Evolutionary conservation across 2,888 invertebrate species (phyloP), one percentile per base, ranked within the genome.

Genomic region (Ernsta delagoae): DNA sequence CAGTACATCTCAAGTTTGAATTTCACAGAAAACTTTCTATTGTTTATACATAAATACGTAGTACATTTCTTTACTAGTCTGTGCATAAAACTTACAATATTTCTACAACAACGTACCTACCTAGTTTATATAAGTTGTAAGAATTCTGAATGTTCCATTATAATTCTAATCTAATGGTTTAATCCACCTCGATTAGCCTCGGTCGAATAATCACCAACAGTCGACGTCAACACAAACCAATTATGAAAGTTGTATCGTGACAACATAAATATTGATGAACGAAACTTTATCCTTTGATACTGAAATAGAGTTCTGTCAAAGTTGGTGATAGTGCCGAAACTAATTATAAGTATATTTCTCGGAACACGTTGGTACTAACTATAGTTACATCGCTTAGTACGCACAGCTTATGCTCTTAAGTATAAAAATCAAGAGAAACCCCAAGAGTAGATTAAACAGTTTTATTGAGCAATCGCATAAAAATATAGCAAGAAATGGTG

Each of bases 181-280:
- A n/a, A 45, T 45, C 45, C 45, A 45, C n/a, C 12, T 45, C 45
- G n/a, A 45, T 45, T 45, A 45, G 45, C 45, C n/a, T 45, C 45
- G n/a, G n/a, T n/a, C 12, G 45, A 45, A n/a, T 45, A 45, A 45
- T 45, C 45, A 45, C 8, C 2, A 39, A 39, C 45, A 45, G 45
- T 45, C n/a, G 45, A 8, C n/a, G 45, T 24, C 53, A 53, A 53
- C 16, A 24, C 16, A 53, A 53, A 16, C 53, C 53, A 53, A 53
- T 53, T 53, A 53, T 16, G 24, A 31, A 53, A 53, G 53, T 53
- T 53, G 53, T 53, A 53, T 9, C 53, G 16, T 31, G 24, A 53
- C 3, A 9, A 53, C 24, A 53, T 53, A 53, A 16, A 53, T 53
- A 16, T 24, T 53, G 7, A 8, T 9, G 24, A 24, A 53, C 50